Conservation (phyloP, 2,113 vertebrate species). For the Perccottus glenii region DNA sequence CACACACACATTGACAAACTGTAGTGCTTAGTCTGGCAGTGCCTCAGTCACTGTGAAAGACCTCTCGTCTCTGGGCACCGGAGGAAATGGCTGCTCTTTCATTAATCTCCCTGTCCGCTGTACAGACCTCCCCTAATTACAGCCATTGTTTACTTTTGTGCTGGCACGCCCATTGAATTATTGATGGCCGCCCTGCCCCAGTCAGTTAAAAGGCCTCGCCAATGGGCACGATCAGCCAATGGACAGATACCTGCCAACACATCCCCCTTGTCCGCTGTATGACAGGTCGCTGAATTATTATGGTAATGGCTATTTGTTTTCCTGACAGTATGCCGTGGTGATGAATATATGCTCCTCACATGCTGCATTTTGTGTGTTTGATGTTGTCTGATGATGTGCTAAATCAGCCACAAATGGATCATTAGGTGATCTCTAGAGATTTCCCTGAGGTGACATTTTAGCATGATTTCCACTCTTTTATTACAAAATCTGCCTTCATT, state of each 20-base stretch:
- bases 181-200: constrained; percentile 64
- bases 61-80: constrained; percentile 61
- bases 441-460: constrained; percentile 2
- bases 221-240: constrained; percentile 50
- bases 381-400: constrained; percentile 14
- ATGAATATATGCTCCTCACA: background rate
- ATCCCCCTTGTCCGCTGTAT: constrained; percentile 22
- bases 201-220: constrained; percentile 59
- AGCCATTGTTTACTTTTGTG: constrained; percentile 74
- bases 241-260: constrained; percentile 52
- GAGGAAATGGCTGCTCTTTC: constrained; percentile 69
- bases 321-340: constrained; percentile 3
- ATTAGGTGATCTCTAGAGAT: background rate
- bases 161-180: constrained; percentile 72
- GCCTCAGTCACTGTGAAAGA: constrained; percentile 52
- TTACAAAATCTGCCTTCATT: constrained; percentile 2
- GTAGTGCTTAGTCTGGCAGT: constrained; percentile 54
- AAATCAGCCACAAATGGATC: constrained; percentile 23
- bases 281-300: constrained; percentile 57
- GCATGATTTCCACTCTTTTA: constrained; percentile 6
- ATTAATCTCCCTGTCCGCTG: constrained; percentile 73
- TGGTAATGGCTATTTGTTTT: constrained; percentile 57
- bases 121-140: constrained; percentile 74
- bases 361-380: constrained; percentile 14
- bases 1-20: constrained; percentile 6